Base-by-base conservation (phyloP, 2,113 vertebrate genomes). In the Oryzias javanicus region DNA sequence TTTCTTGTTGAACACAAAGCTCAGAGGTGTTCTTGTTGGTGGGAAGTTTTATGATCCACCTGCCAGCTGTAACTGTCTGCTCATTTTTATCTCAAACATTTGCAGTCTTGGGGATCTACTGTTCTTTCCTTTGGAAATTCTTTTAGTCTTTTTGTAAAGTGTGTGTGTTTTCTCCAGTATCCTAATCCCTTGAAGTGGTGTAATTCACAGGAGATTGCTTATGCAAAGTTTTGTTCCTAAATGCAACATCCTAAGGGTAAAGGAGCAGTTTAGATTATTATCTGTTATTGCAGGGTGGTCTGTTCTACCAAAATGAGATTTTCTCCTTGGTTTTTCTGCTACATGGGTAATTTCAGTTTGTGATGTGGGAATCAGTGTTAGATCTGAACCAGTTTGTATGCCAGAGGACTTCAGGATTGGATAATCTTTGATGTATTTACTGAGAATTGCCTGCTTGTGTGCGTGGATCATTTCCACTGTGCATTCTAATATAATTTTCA, bases 41-140 rank as follows among this genome's bases (percentile, higher is more conserved):
- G 55, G 51, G 27, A 46, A 29, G 41, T 68, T 81, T 72, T 79
- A 88, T 72, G 67, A 44, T 67, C 55, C 69, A 71, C 67, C 68
- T 79, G 72, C 72, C 55, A 71, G 42, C 72, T 81, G 59, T 72
- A 80, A 83, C 79, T 81, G 63, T 61, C 55, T 46, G 27, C 41
- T 20, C 1, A 4, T 68, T 82, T 86, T 84, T 82, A 82, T 79
- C 35, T 70, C 42, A 70, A 67, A 74, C 72, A 68, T 77, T 76
- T 88, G 69, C 72, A 67, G 74, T 68, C 52, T 63, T 4, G 15
- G 72, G 44, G 50, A 67, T 75, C 70, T 71, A 53, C 45, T 29
- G 25, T 70, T 45, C 56, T 60, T 64, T 44, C 49, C 48, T 59
- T 54, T 12, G 14, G 60, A 60, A 66, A 64, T 22, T 49, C 50